Evolutionary conservation across 2,888 invertebrate species (phyloP).

Genomic region (Chydorus sphaericus): DNA sequence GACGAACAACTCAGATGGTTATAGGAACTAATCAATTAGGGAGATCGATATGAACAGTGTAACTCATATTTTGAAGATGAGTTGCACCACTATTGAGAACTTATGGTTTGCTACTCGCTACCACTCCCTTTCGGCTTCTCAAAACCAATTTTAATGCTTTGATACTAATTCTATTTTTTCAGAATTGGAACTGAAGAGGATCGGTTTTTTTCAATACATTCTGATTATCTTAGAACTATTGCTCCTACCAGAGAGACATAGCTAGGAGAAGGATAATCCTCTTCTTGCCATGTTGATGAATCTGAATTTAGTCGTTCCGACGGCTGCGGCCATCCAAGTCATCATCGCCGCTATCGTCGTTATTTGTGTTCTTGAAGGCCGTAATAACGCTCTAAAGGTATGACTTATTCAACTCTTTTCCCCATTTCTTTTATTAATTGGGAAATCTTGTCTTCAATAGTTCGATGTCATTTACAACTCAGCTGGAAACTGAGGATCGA

Average conservation of each 20-base stretch:
- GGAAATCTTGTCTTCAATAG: slow-evolving; percentile 33
- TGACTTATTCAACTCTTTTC: slow-evolving; percentile 18
- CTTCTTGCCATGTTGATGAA: slow-evolving; percentile 76
- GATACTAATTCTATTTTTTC: slow-evolving; percentile 16
- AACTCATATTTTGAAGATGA: too few relatives aligned
- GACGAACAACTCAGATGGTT: too few relatives aligned
- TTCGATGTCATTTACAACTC: slow-evolving; percentile 85
- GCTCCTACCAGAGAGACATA: slow-evolving; percentile 76
- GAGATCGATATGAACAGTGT: too few relatives aligned
- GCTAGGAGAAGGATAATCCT: slow-evolving; percentile 59
- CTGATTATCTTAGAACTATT: slow-evolving; percentile 47
- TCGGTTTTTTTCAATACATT: slow-evolving; percentile 69
- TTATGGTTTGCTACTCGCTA: slow-evolving; percentile 85
- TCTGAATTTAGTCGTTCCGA: slow-evolving; percentile 84
- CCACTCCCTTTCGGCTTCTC: slow-evolving; percentile 76
- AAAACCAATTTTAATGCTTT: too few relatives aligned
- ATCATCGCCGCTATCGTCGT: slow-evolving; percentile 85
- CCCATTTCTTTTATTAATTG: slow-evolving; percentile 18
- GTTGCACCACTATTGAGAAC: slow-evolving; percentile 69
- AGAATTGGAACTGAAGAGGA: slow-evolving; percentile 82
- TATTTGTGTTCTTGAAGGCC: slow-evolving; percentile 77
- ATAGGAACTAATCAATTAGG: too few relatives aligned
- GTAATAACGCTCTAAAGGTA: slow-evolving; percentile 42
- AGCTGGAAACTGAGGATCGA: slow-evolving; percentile 46
- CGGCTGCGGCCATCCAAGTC: slow-evolving; percentile 79